These are phyloP conservation scores for Psilopogon haemacephalus DNA, from an alignment of 2,113 vertebrate species.

Conservation along the genomic window DNA sequence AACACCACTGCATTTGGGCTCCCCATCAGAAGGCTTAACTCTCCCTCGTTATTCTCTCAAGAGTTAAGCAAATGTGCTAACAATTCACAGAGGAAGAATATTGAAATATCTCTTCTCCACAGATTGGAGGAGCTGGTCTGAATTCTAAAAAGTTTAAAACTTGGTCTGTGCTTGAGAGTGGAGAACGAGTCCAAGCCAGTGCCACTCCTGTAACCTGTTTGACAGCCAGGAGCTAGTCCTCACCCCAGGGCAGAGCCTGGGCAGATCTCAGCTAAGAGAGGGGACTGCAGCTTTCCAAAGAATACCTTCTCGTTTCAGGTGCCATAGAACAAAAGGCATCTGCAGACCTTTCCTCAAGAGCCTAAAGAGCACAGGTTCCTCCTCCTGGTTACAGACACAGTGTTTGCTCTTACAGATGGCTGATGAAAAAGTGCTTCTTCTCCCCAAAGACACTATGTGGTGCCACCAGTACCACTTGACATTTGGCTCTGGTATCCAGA, in stretches of 20 bases:
- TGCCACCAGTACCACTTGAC: neutral
- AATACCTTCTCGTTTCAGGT: neutral
- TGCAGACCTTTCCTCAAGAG: neutral
- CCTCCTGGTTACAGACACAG: neutral
- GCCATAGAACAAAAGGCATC: neutral
- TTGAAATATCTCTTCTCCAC: neutral
- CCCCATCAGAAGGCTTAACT: neutral
- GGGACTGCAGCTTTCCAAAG: neutral
- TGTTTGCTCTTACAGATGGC: no score
- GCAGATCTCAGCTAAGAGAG: neutral
- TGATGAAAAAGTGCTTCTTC: neutral
- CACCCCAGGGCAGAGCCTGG: accelerated
- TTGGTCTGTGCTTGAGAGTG: no score
- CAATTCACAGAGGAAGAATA: neutral
- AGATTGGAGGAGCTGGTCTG: neutral
- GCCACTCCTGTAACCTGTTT: neutral
- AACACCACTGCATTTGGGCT: neutral
- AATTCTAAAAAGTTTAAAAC: neutral
- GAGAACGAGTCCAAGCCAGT: neutral
- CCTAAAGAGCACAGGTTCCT: neutral
- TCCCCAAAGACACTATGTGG: neutral
- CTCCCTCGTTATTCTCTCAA: neutral
- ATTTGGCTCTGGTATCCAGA: neutral
- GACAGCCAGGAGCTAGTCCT: neutral
- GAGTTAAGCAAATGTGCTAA: neutral